Evolutionary conservation across 2,113 vertebrate species (phyloP).

Genomic region (Loxodonta africana): DNA sequence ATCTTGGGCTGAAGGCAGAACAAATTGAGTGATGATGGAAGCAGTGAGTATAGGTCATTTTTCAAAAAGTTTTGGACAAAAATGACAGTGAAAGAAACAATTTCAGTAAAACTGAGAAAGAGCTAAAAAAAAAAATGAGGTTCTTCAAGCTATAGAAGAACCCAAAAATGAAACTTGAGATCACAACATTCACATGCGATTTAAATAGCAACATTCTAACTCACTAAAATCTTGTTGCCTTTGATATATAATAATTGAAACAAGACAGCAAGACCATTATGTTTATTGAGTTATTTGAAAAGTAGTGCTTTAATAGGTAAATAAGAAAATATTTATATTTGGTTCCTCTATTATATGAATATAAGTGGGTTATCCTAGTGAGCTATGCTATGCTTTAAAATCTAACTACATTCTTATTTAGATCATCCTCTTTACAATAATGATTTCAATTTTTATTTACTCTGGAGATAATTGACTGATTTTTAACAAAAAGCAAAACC

Average conservation of each 20-base stretch:
- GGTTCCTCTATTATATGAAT: neutral
- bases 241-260: slow-evolving; percentile 1
- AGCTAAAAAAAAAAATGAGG: neutral
- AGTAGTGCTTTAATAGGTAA: neutral
- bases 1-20: neutral
- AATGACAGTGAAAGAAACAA: neutral
- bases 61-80: neutral
- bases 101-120: neutral
- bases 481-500: neutral
- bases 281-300: neutral
- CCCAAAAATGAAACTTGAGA: neutral
- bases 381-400: neutral
- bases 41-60: neutral
- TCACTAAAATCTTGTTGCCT: neutral
- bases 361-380: neutral
- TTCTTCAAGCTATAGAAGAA: slow-evolving; percentile 37
- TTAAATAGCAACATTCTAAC: slow-evolving; percentile 3
- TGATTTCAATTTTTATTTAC: neutral
- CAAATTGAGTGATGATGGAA: neutral
- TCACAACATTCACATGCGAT: neutral
- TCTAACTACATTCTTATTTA: neutral
- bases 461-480: neutral
- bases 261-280: neutral
- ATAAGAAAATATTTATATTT: neutral
- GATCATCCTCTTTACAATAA: neutral